Conservation (phyloP, 2,113 vertebrate species). For the Anolis carolinensis region DNA sequence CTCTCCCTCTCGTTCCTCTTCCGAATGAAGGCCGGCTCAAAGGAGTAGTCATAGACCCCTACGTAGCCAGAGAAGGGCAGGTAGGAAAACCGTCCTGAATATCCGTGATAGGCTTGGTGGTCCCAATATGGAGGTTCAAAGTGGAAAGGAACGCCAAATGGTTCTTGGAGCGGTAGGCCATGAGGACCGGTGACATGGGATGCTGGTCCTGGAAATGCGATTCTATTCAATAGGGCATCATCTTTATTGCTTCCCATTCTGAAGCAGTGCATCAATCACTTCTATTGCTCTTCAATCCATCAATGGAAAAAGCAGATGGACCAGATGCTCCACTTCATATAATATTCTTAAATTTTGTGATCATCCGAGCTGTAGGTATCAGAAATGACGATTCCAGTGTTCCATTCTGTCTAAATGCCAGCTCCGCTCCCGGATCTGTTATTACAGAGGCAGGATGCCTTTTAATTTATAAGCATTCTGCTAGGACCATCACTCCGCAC, state of each 20-base stretch:
- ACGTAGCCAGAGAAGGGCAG: constrained; percentile 76
- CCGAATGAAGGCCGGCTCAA: constrained; percentile 88
- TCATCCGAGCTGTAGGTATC: not conserved
- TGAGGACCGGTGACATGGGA: constrained; percentile 41
- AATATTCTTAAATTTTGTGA: not conserved
- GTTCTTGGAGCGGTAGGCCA: constrained; percentile 53
- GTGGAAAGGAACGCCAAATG: constrained; percentile 72
- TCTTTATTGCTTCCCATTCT: constrained; percentile 65
- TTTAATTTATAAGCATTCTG: constrained; percentile 51
- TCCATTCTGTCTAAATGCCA: constrained; percentile 44
- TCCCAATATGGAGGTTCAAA: constrained; percentile 72
- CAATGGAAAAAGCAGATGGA: constrained; percentile 41
- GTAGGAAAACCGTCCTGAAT: constrained; percentile 70
- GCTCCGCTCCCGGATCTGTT: constrained; percentile 39
- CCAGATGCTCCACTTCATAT: not conserved
- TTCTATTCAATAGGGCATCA: constrained; percentile 51
- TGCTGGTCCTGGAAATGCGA: constrained; percentile 64
- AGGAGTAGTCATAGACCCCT: constrained; percentile 77
- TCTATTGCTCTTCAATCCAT: constrained; percentile 43
- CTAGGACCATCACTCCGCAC: constrained; percentile 55
- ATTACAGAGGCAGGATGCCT: constrained; percentile 57
- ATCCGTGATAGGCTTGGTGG: constrained; percentile 56
- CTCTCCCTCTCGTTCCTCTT: constrained; percentile 91
- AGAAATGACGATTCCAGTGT: constrained; percentile 18
- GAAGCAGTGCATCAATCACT: not conserved